Percentiles rank a stretch among this genome's conserved stretches.
phyloP scores from a whole-genome alignment of 2,797 vertebrate genomes.

The Cyprinodon diabolis region DNA sequence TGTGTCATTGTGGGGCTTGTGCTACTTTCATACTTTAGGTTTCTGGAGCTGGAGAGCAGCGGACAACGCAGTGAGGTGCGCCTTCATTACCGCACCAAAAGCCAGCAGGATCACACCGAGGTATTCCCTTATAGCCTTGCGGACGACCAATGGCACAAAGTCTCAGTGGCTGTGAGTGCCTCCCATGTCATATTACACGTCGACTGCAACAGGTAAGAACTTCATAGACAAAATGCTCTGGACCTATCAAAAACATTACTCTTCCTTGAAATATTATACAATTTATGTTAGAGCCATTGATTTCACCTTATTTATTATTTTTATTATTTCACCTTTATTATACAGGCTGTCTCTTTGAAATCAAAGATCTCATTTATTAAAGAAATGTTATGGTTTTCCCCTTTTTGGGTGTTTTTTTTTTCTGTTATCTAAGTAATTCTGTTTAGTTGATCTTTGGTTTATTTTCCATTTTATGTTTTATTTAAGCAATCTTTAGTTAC shows the following conservation, averaged over 20 bases:
- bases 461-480: too few relatives aligned
- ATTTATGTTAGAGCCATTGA: background rate
- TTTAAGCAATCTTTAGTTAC: too few relatives aligned
- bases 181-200: constrained; percentile 93
- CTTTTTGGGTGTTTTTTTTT: too few relatives aligned
- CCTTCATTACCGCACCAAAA: constrained; percentile 91
- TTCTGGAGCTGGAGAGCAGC: constrained; percentile 96
- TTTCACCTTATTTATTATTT: background rate
- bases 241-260: background rate
- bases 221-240: background rate
- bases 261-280: background rate
- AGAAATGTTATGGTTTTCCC: too few relatives aligned
- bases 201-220: constrained; percentile 94
- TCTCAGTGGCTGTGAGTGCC: constrained; percentile 93
- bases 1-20: background rate
- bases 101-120: constrained; percentile 90
- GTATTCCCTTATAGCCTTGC: constrained; percentile 96
- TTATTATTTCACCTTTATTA: too few relatives aligned
- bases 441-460: too few relatives aligned
- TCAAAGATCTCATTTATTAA: too few relatives aligned
- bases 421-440: too few relatives aligned
- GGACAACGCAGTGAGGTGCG: constrained; percentile 95
- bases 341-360: too few relatives aligned
- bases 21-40: constrained; percentile 73
- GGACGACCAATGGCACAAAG: constrained; percentile 95